phyloP scores from a whole-genome alignment of 2,113 vertebrate species.

The Leptobrachium ailaonicum region DNA sequence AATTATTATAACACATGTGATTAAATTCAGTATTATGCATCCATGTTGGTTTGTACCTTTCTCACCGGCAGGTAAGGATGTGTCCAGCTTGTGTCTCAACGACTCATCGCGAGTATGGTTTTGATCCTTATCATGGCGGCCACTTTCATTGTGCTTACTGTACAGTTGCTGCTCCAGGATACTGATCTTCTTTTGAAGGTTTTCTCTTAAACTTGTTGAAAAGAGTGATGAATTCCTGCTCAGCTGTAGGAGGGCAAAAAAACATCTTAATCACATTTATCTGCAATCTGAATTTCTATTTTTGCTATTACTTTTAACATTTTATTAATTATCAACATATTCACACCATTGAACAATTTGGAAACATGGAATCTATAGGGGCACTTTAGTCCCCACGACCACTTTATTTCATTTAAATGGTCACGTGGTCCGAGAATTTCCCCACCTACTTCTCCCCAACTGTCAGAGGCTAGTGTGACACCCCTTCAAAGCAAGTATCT shows the following conservation, averaged over 20 bases:
- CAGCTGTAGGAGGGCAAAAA: slow-evolving; percentile 52
- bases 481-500: too few relatives aligned
- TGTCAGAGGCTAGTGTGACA: too few relatives aligned
- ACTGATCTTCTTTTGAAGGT: slow-evolving; percentile 76
- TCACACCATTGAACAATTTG: too few relatives aligned
- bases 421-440: too few relatives aligned
- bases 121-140: slow-evolving; percentile 24
- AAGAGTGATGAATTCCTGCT: slow-evolving; percentile 73
- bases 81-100: not conserved
- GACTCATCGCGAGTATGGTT: not conserved
- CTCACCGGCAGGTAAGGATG: not conserved
- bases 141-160: slow-evolving; percentile 25
- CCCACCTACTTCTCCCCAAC: too few relatives aligned
- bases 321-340: too few relatives aligned
- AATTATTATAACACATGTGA: too few relatives aligned
- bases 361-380: too few relatives aligned
- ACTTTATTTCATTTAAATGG: too few relatives aligned
- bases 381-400: too few relatives aligned
- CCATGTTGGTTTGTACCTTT: slow-evolving; percentile 24
- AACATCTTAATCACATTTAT: not conserved
- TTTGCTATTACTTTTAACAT: too few relatives aligned
- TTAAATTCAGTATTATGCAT: not conserved
- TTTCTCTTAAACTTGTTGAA: slow-evolving; percentile 73
- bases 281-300: too few relatives aligned
- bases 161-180: slow-evolving; percentile 74